Base-by-base conservation (phyloP, 2,113 vertebrate genomes). In the Xerus inauris region DNA sequence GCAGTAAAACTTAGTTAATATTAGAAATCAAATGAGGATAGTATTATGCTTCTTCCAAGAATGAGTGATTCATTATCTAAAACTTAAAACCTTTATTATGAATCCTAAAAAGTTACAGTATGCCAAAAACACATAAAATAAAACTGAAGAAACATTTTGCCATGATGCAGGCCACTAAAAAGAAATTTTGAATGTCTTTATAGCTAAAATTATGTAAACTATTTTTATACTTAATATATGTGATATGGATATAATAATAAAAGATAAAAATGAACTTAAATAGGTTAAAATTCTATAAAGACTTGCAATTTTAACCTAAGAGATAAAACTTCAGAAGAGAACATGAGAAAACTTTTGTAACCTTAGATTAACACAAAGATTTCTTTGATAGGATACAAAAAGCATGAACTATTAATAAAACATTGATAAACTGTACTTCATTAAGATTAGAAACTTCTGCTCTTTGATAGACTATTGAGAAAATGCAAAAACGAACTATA, bases 361-460 rank as follows among this genome's bases (percentile, higher is more conserved):
- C 30, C 20, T 28, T 42, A 76, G 45, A n/a, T 65, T 92, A 87
- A 87, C 4, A 89, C 47, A 89, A 86, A 82, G 24, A 65, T 77
- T 82, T n/a, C 67, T 82, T 64, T 62, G 47, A 87, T 28, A 59
- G 13, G 26, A 45, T 59, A 59, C 57, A 19, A 76, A 67, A 80
- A 92, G 19, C 14, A 73, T 84, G 24, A 86, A 71, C 40, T 32
- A 38, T 57, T 77, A n/a, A 16, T n/a, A 64, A 84, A 85, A 57
- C 72, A 57, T 6, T 81, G 8, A 40, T n/a, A 75, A 73, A 32
- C 26, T 85, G 14, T 22, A 75, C 51, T 89, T 94, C 26, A 47
- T 84, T 71, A 93, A 91, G 91, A 72, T 71, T 91, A 38, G 32
- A 89, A 76, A 10, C 9, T 81, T 96, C 38, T 83, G 7, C 10